Base-by-base conservation (phyloP, 2,888 invertebrate genomes). In the Allygus modestus region DNA sequence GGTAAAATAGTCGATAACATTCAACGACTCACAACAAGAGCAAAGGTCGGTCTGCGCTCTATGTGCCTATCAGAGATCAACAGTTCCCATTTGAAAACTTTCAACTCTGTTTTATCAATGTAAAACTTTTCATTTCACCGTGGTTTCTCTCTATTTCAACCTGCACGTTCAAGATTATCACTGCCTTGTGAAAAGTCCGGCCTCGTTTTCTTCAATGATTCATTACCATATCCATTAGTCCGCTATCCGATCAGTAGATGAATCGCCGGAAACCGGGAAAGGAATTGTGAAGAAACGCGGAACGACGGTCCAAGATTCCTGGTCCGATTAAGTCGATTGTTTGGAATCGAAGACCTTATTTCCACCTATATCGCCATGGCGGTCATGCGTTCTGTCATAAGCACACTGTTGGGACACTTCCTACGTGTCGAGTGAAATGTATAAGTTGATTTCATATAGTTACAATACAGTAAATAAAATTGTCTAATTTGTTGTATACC, bases 261-360 rank as follows among this genome's bases (percentile, higher is more conserved):
- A 79, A 79, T 79, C 33, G 79, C 58, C 79, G 79, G 79, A 79
- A 79, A 79, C 79, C 15, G 75, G 41, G 75, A 46, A 46, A 77
- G 71, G 77, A 77, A 77, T 28, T 43, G 77, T 46, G 77, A 77
- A 77, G 77, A 77, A 77, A 77, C 41, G 28, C 31, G 77, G 51
- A 77, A 77, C 77, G 77, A 28, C 9, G n/a, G 28, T 28, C 23
- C 43, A 1, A 46, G 77, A 77, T 77, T 46, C 77, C 77, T 46
- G 77, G 26, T 28, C 46, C 26, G 51, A 46, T 46, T 51, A 73
- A 58, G 58, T 33, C 79, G 58, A 79, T 79, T 79, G 79, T 79
- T 79, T 12, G 46, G 46, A 77, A 46, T 28, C 46, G 41, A 77
- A 77, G 26, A 46, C 75, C 73, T 17, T 73, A 23, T 43, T 73